Conservation (phyloP, 2,888 invertebrate species). For the Apamea monoglypha region DNA sequence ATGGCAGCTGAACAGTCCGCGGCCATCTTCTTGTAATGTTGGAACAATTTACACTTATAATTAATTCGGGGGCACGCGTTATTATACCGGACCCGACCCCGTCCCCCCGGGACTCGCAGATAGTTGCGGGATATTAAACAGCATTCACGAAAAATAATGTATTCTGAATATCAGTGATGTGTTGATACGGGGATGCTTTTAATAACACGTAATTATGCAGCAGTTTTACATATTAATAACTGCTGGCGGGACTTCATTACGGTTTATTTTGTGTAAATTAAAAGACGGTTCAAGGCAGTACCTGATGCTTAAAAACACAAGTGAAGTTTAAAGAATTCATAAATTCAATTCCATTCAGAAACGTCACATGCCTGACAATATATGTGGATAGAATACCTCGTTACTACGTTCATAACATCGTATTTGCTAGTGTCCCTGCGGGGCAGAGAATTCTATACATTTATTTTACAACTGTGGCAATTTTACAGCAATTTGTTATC, state of each 20-base stretch:
- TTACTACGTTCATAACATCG: neutral
- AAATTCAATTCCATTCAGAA: neutral
- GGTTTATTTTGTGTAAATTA: conserved; percentile 5
- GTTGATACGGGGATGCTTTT: conserved; percentile 25
- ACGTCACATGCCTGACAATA: neutral
- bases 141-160: conserved; percentile 40
- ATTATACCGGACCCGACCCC: conserved; percentile 37
- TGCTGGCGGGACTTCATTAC: neutral
- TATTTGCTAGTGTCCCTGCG: neutral
- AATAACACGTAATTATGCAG: conserved; percentile 39
- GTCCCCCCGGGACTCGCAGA: conserved; percentile 6
- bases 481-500: neutral
- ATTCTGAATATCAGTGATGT: conserved; percentile 46
- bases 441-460: neutral
- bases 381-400: neutral
- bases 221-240: conserved; percentile 56
- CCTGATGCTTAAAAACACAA: neutral
- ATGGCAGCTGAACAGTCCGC: conserved; percentile 24
- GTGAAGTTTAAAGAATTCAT: neutral
- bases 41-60: conserved; percentile 57
- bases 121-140: conserved; percentile 50
- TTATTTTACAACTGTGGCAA: neutral
- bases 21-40: conserved; percentile 30
- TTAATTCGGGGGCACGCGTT: conserved; percentile 64
- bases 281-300: neutral